Evolutionary conservation across 2,888 invertebrate species (phyloP).

Genomic region (Erebia epiphron): DNA sequence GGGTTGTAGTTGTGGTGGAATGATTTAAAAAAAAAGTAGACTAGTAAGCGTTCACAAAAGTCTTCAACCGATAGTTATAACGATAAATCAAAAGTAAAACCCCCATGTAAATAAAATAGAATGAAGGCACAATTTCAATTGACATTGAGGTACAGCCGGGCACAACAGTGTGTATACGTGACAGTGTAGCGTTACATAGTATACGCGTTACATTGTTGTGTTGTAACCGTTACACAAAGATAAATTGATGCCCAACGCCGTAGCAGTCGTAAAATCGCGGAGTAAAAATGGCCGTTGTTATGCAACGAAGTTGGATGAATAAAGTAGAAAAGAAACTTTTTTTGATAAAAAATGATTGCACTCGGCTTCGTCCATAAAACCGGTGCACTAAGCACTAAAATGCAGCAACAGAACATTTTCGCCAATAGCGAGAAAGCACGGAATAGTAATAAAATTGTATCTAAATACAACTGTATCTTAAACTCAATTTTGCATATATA

Average conservation of each 20-base stretch:
- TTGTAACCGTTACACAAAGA: slow-evolving; percentile 24
- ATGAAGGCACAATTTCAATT: slow-evolving; percentile 35
- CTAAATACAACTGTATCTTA: too few relatives aligned
- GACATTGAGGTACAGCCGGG: slow-evolving; percentile 34
- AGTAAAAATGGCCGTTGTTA: slow-evolving; percentile 15
- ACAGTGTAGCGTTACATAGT: slow-evolving; percentile 25
- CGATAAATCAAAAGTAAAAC: slow-evolving; percentile 1
- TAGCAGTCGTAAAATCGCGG: slow-evolving; percentile 19
- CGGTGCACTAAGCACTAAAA: too few relatives aligned
- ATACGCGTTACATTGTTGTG: slow-evolving; percentile 12
- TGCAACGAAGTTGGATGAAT: not conserved
- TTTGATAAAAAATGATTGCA: not conserved
- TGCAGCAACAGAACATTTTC: too few relatives aligned
- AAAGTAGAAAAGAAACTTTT: not conserved
- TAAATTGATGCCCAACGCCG: slow-evolving; percentile 26
- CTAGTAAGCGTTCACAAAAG: too few relatives aligned
- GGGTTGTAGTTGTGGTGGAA: too few relatives aligned
- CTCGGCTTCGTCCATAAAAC: too few relatives aligned
- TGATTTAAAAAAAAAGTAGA: too few relatives aligned
- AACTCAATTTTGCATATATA: too few relatives aligned
- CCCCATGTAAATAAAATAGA: not conserved
- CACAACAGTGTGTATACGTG: slow-evolving; percentile 30
- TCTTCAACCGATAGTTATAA: not conserved
- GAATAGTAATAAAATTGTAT: too few relatives aligned
- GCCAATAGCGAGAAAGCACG: too few relatives aligned